A percentile compares a stretch with the other conserved stretches of the same genome.
These are phyloP conservation scores for Hypotaenidia philippensis DNA, from an alignment of 2,797 vertebrate species.

Conservation along the genomic window DNA sequence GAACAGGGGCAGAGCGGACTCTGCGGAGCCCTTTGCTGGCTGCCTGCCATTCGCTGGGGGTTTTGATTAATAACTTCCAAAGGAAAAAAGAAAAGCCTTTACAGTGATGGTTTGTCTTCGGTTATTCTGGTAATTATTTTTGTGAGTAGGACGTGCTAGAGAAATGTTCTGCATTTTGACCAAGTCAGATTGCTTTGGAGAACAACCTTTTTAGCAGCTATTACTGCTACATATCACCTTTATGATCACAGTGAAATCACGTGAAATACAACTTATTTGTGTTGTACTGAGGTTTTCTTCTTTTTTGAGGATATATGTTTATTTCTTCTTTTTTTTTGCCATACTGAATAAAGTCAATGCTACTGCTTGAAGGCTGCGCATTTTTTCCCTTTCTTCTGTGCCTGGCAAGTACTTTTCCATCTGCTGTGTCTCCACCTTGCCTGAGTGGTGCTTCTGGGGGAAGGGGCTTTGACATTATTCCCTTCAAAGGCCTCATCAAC, in stretches of 20 bases:
- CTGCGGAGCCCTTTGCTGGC: not conserved
- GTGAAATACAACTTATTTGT: conserved; percentile 57
- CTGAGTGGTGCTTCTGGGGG: not conserved
- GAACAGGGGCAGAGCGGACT: not conserved
- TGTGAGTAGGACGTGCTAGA: not conserved
- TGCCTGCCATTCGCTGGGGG: not conserved
- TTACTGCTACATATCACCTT: conserved; percentile 33
- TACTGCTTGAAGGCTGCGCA: not conserved
- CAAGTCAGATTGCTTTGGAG: not conserved
- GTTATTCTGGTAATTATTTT: conserved; percentile 24
- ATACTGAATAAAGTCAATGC: not conserved
- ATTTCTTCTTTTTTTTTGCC: not conserved
- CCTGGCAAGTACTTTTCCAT: not conserved
- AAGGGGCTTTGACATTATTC: not conserved
- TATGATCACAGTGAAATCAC: not conserved
- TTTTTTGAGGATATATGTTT: not conserved
- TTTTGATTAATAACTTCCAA: conserved; percentile 39
- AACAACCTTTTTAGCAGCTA: conserved; percentile 6
- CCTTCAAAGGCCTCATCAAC: not conserved
- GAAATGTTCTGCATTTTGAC: conserved; percentile 21
- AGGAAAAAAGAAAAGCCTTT: not conserved
- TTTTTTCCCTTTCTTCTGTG: not conserved
- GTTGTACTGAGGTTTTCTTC: not conserved
- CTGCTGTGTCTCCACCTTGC: not conserved
- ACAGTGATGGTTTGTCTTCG: conserved; percentile 3